Evolutionary conservation across 2,113 vertebrate species (phyloP).

Genomic region (Galemys pyrenaicus): DNA sequence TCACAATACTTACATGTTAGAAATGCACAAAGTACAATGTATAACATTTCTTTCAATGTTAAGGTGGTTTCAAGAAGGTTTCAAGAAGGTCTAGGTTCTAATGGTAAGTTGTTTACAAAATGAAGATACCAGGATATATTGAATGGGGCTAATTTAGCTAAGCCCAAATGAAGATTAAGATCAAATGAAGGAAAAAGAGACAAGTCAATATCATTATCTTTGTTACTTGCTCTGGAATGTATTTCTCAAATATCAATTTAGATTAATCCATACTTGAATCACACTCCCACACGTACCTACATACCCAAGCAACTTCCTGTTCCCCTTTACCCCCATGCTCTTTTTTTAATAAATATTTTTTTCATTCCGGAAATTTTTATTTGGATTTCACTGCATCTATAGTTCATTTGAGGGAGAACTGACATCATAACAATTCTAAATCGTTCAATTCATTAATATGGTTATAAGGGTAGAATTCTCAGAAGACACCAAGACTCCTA

Average conservation of each 20-base stretch:
- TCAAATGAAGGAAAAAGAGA: not conserved
- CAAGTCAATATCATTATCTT: constrained; percentile 26
- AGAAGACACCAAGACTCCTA: no score
- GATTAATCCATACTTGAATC: not conserved
- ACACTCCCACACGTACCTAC: not conserved
- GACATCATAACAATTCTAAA: no score
- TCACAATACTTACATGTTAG: not conserved
- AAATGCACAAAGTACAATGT: not conserved
- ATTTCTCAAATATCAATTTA: not conserved
- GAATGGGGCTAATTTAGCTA: not conserved
- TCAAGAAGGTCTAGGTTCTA: not conserved
- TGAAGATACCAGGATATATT: constrained; percentile 35
- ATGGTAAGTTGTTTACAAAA: not conserved
- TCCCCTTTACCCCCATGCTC: not conserved
- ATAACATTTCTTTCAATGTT: not conserved
- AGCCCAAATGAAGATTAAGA: not conserved
- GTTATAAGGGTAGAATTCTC: no score
- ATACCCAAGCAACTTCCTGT: not conserved
- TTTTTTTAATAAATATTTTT: not conserved
- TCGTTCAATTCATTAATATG: no score
- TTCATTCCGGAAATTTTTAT: no score
- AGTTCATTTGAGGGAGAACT: no score
- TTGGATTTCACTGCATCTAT: no score
- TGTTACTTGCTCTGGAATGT: constrained; percentile 31
- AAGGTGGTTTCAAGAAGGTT: not conserved